phyloP scores from a whole-genome alignment of 2,797 vertebrate species.

The Semotilus atromaculatus region DNA sequence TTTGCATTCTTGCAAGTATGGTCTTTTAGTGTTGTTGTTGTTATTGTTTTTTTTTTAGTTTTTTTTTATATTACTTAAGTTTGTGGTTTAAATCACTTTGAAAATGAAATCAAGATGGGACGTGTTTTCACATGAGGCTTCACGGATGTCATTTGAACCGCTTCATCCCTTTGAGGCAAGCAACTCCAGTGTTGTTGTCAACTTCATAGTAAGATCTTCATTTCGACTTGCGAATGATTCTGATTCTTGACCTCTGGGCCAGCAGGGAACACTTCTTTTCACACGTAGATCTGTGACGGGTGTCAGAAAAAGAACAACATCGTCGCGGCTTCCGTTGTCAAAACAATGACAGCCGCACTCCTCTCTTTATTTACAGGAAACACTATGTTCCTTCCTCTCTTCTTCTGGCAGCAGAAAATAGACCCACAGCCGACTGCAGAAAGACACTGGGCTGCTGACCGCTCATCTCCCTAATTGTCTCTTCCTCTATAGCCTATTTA shows the following conservation, averaged over 20 bases:
- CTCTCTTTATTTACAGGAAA: conserved; percentile 81
- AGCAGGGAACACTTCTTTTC: conserved; percentile 52
- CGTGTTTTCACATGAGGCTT: conserved; percentile 23
- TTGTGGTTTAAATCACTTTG: background rate
- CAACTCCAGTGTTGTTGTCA: conserved; percentile 27
- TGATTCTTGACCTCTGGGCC: conserved; percentile 34
- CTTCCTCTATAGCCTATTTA: conserved; percentile 75
- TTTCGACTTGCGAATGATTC: conserved; percentile 51
- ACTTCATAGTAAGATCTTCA: conserved; percentile 35
- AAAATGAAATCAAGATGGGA: background rate
- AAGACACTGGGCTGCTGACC: conserved; percentile 64
- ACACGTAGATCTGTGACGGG: conserved; percentile 55
- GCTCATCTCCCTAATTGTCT: conserved; percentile 53
- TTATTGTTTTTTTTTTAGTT: no score
- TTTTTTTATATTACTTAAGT: no score
- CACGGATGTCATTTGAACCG: conserved; percentile 51
- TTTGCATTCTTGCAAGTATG: background rate
- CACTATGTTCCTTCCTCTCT: conserved; percentile 76
- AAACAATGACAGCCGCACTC: conserved; percentile 77
- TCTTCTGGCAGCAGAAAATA: conserved; percentile 72
- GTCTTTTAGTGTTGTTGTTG: background rate
- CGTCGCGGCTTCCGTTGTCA: conserved; percentile 71
- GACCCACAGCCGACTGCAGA: conserved; percentile 56
- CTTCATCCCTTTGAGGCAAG: conserved; percentile 54
- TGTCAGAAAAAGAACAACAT: conserved; percentile 67